phyloP scores from a whole-genome alignment of 2,113 vertebrate genomes.

The Phyllopteryx taeniolatus region DNA sequence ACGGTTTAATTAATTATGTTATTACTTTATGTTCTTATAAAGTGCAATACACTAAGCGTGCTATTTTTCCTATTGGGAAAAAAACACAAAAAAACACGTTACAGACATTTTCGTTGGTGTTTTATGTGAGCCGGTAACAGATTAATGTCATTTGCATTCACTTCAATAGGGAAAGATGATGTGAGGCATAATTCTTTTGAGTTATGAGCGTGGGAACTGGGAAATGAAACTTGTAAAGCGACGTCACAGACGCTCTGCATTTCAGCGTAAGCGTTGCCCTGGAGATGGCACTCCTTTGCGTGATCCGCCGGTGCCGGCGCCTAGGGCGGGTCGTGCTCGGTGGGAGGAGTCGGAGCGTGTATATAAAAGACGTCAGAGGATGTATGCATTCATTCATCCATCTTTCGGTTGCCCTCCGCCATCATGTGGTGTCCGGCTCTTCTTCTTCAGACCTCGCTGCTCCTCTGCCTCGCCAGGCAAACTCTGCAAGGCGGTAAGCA shows the following conservation, averaged over 20 bases:
- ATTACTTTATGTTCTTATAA: too few relatives aligned
- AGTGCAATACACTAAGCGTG: too few relatives aligned
- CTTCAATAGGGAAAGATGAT: too few relatives aligned
- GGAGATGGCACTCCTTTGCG: constrained; percentile 20
- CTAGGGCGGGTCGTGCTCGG: constrained; percentile 53
- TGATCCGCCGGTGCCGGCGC: constrained; percentile 2
- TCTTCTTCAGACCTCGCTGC: constrained; percentile 69
- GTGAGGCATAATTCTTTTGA: too few relatives aligned
- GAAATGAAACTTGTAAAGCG: too few relatives aligned
- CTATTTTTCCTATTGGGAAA: too few relatives aligned
- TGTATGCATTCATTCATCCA: background rate
- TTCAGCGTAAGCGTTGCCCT: background rate
- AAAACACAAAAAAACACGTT: too few relatives aligned
- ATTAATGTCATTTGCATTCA: too few relatives aligned
- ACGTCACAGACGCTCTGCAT: background rate
- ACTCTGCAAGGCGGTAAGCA: constrained; percentile 73
- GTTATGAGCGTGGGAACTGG: too few relatives aligned
- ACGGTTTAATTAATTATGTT: too few relatives aligned
- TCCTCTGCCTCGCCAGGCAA: constrained; percentile 68
- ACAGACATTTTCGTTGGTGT: too few relatives aligned
- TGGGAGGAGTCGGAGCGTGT: constrained; percentile 39
- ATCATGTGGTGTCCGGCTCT: constrained; percentile 67
- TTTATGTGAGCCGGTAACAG: too few relatives aligned
- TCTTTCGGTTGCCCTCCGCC: constrained; percentile 17
- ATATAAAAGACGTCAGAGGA: constrained; percentile 58